Percentiles rank a stretch among this genome's conserved stretches.
Evolutionary conservation across 2,113 vertebrate genomes (phyloP).

Genomic region (Sciurus niger): DNA sequence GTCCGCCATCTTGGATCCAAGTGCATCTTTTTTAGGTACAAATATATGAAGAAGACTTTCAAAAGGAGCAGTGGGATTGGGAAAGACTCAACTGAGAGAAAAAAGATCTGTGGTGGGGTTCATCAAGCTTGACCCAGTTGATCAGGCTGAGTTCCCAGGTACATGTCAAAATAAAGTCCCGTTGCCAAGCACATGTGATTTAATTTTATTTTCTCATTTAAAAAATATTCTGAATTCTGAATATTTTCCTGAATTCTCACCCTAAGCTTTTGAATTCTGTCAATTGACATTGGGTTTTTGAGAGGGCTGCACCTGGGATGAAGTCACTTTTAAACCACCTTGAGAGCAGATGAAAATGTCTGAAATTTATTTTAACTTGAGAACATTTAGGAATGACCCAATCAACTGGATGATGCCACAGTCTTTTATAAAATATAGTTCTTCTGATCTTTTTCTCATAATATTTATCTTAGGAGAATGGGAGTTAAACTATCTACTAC

Average conservation of each 20-base stretch:
- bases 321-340: slow-evolving; percentile 86
- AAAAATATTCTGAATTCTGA: too few relatives aligned
- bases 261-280: slow-evolving; percentile 77
- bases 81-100: slow-evolving; percentile 89
- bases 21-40: slow-evolving; percentile 85
- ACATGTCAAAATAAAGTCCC: slow-evolving; percentile 75
- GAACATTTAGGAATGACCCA: slow-evolving; percentile 72
- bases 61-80: slow-evolving; percentile 88
- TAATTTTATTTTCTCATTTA: slow-evolving; percentile 80
- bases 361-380: slow-evolving; percentile 76
- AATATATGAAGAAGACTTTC: slow-evolving; percentile 91
- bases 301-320: slow-evolving; percentile 83
- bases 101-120: slow-evolving; percentile 84
- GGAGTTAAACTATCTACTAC: slow-evolving; percentile 69
- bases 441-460: slow-evolving; percentile 73
- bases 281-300: slow-evolving; percentile 81
- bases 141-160: slow-evolving; percentile 86
- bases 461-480: slow-evolving; percentile 78
- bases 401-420: slow-evolving; percentile 71
- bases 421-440: slow-evolving; percentile 59
- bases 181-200: slow-evolving; percentile 67
- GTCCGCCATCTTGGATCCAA: too few relatives aligned
- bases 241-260: too few relatives aligned
- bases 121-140: slow-evolving; percentile 84
- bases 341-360: slow-evolving; percentile 77